Conservation (phyloP, 2,113 vertebrate species). For the Percopsis transmontana region DNA sequence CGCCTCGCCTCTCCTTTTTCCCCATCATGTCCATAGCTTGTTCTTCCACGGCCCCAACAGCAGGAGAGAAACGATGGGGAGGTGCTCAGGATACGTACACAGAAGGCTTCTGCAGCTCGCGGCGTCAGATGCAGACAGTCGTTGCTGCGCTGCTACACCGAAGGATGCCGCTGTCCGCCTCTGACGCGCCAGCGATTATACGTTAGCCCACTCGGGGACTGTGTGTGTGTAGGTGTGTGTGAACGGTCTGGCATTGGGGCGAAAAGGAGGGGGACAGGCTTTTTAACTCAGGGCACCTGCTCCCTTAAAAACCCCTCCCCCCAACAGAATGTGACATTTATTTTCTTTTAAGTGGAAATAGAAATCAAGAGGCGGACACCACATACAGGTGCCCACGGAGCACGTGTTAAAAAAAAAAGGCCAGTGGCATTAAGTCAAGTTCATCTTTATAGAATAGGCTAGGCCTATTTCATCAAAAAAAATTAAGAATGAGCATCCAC, state of each 20-base stretch:
- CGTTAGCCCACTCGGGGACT: constrained; percentile 5
- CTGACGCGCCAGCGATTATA: constrained; percentile 43
- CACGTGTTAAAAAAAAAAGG: too few species aligned
- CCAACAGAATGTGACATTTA: constrained; percentile 42
- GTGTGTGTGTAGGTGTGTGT: constrained; percentile 4
- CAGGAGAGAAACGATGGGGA: constrained; percentile 13
- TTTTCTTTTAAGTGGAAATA: constrained; percentile 9
- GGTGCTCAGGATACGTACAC: constrained; percentile 7
- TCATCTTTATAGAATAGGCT: too few species aligned
- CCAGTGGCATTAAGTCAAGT: too few species aligned
- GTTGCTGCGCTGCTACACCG: constrained; percentile 31
- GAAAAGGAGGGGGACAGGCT: neutral
- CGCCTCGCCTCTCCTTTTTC: constrained; percentile 72
- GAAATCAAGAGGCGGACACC: too few species aligned
- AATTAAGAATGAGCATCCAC: too few species aligned
- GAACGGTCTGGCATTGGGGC: constrained; percentile 5
- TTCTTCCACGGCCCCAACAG: constrained; percentile 12
- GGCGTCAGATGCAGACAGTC: constrained; percentile 24
- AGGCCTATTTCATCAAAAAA: too few species aligned
- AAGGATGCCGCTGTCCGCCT: constrained; percentile 60
- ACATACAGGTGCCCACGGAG: too few species aligned
- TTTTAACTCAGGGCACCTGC: constrained; percentile 16
- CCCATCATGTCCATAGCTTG: constrained; percentile 76
- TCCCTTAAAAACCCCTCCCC: constrained; percentile 24
- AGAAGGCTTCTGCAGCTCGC: constrained; percentile 22